phyloP scores from a whole-genome alignment of 1,140 invertebrate genomes.

The Pteromalus puparum region DNA sequence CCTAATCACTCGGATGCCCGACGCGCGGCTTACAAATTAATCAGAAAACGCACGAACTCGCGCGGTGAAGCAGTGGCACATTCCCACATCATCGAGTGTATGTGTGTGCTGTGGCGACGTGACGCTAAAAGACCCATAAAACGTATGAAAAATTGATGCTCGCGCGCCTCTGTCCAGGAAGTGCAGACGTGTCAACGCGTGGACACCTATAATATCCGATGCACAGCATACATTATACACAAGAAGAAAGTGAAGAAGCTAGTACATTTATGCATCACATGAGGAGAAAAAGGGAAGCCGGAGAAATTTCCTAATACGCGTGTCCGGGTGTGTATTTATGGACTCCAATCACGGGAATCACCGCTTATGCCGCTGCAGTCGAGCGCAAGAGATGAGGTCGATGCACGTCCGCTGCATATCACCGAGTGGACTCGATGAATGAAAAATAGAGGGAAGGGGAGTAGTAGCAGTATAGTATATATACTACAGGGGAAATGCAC shows the following conservation, averaged over 20 bases:
- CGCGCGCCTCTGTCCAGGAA: neutral
- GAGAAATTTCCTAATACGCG: slow-evolving; percentile 39
- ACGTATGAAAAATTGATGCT: neutral
- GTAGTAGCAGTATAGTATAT: no score
- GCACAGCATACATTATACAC: no score
- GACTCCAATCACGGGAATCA: slow-evolving; percentile 41
- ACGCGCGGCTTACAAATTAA: slow-evolving; percentile 25
- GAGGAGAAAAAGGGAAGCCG: neutral
- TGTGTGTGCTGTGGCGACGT: neutral
- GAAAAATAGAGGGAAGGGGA: slow-evolving; percentile 21
- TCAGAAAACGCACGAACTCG: neutral
- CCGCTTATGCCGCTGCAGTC: neutral
- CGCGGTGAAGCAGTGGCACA: neutral
- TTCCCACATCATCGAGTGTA: slow-evolving; percentile 31
- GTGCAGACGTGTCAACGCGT: neutral
- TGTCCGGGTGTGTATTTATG: slow-evolving; percentile 16
- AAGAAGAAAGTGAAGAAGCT: neutral
- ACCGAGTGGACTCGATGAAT: slow-evolving; percentile 25
- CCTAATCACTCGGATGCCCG: slow-evolving; percentile 17
- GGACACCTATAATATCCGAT: neutral
- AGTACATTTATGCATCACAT: neutral
- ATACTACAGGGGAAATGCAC: slow-evolving; percentile 6
- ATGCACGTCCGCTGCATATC: slow-evolving; percentile 16
- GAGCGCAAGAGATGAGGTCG: slow-evolving; percentile 14
- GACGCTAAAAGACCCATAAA: slow-evolving; percentile 29